Evolutionary conservation across 2,797 vertebrate species (phyloP).

Genomic region (Poecilia wingei): DNA sequence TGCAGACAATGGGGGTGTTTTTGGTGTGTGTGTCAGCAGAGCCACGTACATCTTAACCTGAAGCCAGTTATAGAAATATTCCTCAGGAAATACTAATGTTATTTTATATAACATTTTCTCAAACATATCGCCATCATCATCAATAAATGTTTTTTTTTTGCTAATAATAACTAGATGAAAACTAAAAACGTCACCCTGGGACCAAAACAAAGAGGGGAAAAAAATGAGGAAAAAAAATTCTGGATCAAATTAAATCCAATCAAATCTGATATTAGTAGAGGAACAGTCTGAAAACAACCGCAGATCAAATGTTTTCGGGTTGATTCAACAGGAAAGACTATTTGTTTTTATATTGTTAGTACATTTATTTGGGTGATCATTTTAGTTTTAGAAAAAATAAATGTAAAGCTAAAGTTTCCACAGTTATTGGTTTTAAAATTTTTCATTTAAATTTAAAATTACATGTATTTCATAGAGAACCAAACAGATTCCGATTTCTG

Average conservation of each 20-base stretch:
- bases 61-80: constrained; percentile 33
- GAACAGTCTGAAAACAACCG: neutral
- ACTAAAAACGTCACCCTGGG: neutral
- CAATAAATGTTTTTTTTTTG: neutral
- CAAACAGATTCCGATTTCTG: neutral
- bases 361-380: no score
- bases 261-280: neutral
- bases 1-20: constrained; percentile 66
- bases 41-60: constrained; percentile 61
- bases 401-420: neutral
- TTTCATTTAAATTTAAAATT: neutral
- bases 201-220: neutral
- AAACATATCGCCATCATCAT: neutral
- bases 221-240: neutral
- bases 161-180: neutral
- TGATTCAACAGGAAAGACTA: neutral
- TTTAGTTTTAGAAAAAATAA: neutral
- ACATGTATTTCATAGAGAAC: neutral
- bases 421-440: neutral
- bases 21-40: constrained; percentile 50
- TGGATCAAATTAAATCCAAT: neutral
- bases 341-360: no score
- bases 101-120: neutral
- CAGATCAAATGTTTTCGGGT: neutral
- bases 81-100: neutral